These are phyloP conservation scores for Bombus pyrosoma DNA, from an alignment of 1,140 invertebrate species.

Conservation along the genomic window DNA sequence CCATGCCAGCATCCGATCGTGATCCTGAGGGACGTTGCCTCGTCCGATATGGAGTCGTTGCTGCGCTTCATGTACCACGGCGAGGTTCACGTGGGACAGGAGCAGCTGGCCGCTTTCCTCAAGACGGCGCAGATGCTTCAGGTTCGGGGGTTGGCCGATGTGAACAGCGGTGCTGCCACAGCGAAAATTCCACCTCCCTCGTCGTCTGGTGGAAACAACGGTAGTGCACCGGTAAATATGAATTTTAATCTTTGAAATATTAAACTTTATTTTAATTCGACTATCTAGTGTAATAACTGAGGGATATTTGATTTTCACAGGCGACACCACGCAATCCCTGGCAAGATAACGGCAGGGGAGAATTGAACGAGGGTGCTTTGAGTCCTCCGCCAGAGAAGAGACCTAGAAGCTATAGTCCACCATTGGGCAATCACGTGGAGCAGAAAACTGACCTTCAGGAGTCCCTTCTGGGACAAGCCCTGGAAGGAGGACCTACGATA, in stretches of 20 bases:
- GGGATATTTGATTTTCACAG: constrained; percentile 56
- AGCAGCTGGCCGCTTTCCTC: constrained; percentile 93
- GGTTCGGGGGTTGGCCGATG: constrained; percentile 94
- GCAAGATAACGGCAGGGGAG: constrained; percentile 81
- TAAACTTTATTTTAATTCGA: not conserved
- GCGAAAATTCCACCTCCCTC: constrained; percentile 77
- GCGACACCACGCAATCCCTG: constrained; percentile 82
- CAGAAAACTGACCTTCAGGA: constrained; percentile 85
- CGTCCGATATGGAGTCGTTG: constrained; percentile 94
- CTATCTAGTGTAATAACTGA: not conserved
- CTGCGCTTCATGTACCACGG: constrained; percentile 97
- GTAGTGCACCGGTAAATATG: constrained; percentile 78
- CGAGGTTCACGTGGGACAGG: constrained; percentile 95
- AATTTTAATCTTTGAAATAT: not conserved
- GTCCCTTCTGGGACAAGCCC: constrained; percentile 88
- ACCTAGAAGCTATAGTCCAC: constrained; percentile 83
- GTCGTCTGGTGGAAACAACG: constrained; percentile 80
- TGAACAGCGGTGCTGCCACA: constrained; percentile 84
- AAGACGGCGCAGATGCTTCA: constrained; percentile 95
- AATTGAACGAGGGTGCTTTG: constrained; percentile 78
- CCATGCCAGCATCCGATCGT: constrained; percentile 97
- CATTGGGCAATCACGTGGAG: constrained; percentile 80
- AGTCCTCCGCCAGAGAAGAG: constrained; percentile 84
- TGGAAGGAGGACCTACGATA: constrained; percentile 86
- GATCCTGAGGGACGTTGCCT: constrained; percentile 93